Evolutionary conservation across 2,888 invertebrate species (phyloP).

Genomic region (Eremobia ochroleuca): DNA sequence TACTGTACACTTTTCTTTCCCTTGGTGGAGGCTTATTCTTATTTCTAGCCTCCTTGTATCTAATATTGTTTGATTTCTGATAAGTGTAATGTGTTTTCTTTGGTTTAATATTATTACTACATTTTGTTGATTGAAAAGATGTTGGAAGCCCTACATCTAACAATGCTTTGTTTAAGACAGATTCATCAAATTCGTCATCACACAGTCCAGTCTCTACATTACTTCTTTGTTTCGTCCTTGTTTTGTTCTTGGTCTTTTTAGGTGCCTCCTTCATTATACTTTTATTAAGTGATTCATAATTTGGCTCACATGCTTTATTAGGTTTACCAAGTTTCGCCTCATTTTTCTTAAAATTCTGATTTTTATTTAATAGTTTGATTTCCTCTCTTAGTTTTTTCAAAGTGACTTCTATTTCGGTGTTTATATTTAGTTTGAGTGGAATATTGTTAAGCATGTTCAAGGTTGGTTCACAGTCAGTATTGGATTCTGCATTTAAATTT

Average conservation of each 20-base stretch:
- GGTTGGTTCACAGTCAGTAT: background rate
- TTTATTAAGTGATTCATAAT: constrained; percentile 5
- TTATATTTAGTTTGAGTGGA: constrained; percentile 13
- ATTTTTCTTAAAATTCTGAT: constrained; percentile 4
- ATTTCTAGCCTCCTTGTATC: background rate
- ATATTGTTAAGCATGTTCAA: constrained; percentile 1
- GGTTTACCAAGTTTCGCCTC: constrained; percentile 3
- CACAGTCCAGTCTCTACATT: background rate
- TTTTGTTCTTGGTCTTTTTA: no score
- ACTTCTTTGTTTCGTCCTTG: background rate
- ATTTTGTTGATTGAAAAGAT: constrained; percentile 72
- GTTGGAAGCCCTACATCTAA: constrained; percentile 73
- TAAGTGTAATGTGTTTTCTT: constrained; percentile 15
- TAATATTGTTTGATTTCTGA: constrained; percentile 9
- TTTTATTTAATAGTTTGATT: constrained; percentile 21
- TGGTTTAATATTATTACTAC: constrained; percentile 31
- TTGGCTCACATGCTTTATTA: background rate
- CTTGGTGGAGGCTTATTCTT: constrained; percentile 3
- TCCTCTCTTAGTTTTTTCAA: constrained; percentile 22
- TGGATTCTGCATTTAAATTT: constrained; percentile 1
- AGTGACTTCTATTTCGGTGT: constrained; percentile 33
- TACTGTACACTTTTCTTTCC: constrained; percentile 1
- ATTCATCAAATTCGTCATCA: constrained; percentile 42
- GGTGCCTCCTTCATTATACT: background rate
- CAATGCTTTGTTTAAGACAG: constrained; percentile 58